Percentiles rank a stretch among this genome's conserved stretches.
phyloP scores from a whole-genome alignment of 2,888 invertebrate genomes.

The Oligia latruncula region DNA sequence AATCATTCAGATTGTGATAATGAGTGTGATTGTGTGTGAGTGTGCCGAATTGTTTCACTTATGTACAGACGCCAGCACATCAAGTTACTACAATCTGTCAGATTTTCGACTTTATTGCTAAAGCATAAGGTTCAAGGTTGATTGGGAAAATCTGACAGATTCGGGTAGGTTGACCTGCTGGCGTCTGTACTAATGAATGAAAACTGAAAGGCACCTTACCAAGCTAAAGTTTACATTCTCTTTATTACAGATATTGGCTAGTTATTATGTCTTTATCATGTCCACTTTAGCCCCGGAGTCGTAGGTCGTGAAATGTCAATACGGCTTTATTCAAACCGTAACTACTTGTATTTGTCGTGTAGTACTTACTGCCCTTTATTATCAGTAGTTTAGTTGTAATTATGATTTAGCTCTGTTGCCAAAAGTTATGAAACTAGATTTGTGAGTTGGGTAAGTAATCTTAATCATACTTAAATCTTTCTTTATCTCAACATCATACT shows the following conservation, averaged over 20 bases:
- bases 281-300: slow-evolving; percentile 13
- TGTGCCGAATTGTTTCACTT: not conserved
- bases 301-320: slow-evolving; percentile 57
- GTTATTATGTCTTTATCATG: slow-evolving; percentile 31
- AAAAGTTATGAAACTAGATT: not conserved
- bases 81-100: too few species aligned
- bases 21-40: too few species aligned
- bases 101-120: too few species aligned
- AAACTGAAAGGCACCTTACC: not conserved
- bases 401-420: not conserved
- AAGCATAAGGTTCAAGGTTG: too few species aligned
- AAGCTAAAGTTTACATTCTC: slow-evolving; percentile 3
- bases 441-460: too few species aligned
- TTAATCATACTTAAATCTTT: too few species aligned
- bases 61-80: too few species aligned
- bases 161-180: too few species aligned
- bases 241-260: slow-evolving; percentile 13
- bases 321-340: slow-evolving; percentile 12
- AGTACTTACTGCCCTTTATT: slow-evolving; percentile 20
- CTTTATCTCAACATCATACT: too few species aligned
- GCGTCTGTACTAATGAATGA: not conserved
- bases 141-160: too few species aligned
- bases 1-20: too few species aligned
- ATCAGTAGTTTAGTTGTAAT: not conserved
- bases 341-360: slow-evolving; percentile 18